These are phyloP conservation scores for Cariama cristata DNA, from an alignment of 2,113 vertebrate genomes.

Conservation along the genomic window DNA sequence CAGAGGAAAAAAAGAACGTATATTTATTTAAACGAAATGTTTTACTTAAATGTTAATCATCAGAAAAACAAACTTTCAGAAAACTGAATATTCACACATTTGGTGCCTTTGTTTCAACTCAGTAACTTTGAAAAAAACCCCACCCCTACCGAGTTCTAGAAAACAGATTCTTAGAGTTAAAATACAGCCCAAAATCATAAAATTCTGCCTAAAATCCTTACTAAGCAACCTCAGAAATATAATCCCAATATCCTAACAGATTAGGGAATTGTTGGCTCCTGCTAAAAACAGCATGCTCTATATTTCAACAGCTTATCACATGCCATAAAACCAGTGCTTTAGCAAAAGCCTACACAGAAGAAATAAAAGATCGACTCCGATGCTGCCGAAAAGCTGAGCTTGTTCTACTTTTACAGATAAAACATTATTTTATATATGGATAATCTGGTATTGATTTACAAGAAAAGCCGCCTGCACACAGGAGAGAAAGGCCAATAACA, in stretches of 20 bases:
- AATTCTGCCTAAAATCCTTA: constrained; percentile 9
- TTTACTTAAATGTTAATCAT: neutral
- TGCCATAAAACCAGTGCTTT: neutral
- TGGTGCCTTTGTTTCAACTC: neutral
- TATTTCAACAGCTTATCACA: constrained; percentile 38
- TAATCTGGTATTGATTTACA: neutral
- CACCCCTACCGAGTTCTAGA: neutral
- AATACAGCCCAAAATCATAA: neutral
- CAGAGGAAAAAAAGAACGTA: neutral
- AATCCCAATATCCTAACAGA: constrained; percentile 4
- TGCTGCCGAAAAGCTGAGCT: constrained; percentile 19
- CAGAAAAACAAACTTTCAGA: neutral
- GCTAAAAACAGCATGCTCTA: constrained; percentile 21
- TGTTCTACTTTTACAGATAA: constrained; percentile 21
- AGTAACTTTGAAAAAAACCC: neutral
- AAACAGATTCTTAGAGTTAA: neutral
- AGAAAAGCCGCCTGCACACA: neutral
- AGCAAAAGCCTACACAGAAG: neutral
- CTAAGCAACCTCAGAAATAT: constrained; percentile 41
- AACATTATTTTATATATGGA: neutral
- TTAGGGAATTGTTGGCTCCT: constrained; percentile 8
- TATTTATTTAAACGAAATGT: neutral
- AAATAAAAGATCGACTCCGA: neutral
- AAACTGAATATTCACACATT: neutral
- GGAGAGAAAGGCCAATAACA: neutral